Evolutionary conservation across 2,797 vertebrate genomes (phyloP).

Genomic region (Taeniopygia guttata): DNA sequence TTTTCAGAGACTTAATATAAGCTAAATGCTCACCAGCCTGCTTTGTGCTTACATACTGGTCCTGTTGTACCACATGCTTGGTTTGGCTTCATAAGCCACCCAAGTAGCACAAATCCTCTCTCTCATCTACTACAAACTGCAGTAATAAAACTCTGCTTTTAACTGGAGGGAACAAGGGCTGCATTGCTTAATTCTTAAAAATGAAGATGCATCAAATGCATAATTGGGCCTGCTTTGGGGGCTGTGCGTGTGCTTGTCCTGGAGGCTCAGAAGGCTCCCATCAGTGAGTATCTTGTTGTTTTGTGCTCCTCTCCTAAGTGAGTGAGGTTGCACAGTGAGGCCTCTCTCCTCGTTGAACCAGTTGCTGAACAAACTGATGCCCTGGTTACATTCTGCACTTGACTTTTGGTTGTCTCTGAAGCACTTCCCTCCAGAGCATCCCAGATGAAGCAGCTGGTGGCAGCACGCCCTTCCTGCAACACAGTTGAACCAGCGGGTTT

Average conservation of each 20-base stretch:
- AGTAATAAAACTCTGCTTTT: not conserved
- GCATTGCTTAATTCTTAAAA: not conserved
- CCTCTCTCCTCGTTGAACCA: not conserved
- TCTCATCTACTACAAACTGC: not conserved
- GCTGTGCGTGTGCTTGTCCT: not conserved
- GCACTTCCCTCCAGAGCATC: not conserved
- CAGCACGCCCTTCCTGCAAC: not conserved
- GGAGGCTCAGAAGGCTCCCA: not conserved
- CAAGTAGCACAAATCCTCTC: not conserved
- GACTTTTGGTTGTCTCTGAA: not conserved
- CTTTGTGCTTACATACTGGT: not conserved
- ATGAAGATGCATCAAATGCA: not conserved
- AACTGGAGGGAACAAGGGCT: not conserved
- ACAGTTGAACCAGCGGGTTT: not conserved
- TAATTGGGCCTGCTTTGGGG: accelerated
- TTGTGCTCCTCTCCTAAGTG: not conserved
- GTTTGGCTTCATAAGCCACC: not conserved
- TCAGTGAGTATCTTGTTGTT: not conserved
- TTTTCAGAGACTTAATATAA: not conserved
- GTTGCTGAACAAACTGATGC: not conserved
- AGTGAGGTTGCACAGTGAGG: not conserved
- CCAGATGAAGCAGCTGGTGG: not conserved
- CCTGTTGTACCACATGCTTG: not conserved
- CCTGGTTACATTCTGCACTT: not conserved
- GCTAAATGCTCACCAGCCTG: not conserved